A percentile compares a stretch with the other conserved stretches of the same genome.
These are phyloP conservation scores for Euphonia xanthogaster DNA, from an alignment of 2,797 vertebrate species.

Conservation along the genomic window DNA sequence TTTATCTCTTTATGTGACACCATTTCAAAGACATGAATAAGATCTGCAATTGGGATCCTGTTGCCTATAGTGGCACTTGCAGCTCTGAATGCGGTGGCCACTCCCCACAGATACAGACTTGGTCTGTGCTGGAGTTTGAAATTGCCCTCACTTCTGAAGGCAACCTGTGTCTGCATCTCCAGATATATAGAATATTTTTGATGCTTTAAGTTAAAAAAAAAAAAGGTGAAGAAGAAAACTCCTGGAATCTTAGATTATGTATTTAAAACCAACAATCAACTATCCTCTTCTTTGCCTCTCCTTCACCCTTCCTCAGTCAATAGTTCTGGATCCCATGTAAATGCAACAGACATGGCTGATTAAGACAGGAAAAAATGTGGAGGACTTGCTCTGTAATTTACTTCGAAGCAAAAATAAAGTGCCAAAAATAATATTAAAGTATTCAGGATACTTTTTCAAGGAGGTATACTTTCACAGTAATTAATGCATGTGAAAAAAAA, in stretches of 20 bases:
- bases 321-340: neutral
- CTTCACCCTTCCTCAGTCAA: neutral
- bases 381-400: neutral
- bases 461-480: neutral
- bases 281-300: neutral
- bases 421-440: neutral
- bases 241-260: neutral
- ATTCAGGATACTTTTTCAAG: neutral
- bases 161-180: neutral
- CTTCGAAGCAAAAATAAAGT: constrained; percentile 14
- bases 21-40: neutral
- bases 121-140: neutral
- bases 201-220: neutral
- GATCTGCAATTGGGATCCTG: neutral
- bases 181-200: neutral
- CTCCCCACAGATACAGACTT: neutral
- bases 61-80: neutral
- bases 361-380: neutral
- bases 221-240: neutral
- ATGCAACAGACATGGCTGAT: neutral
- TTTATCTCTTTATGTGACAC: neutral
- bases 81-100: neutral
- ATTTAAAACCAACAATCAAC: neutral
- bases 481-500: neutral
- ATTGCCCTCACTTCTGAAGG: neutral